phyloP scores from a whole-genome alignment of 2,888 invertebrate species.

The Crocallis elinguaria region DNA sequence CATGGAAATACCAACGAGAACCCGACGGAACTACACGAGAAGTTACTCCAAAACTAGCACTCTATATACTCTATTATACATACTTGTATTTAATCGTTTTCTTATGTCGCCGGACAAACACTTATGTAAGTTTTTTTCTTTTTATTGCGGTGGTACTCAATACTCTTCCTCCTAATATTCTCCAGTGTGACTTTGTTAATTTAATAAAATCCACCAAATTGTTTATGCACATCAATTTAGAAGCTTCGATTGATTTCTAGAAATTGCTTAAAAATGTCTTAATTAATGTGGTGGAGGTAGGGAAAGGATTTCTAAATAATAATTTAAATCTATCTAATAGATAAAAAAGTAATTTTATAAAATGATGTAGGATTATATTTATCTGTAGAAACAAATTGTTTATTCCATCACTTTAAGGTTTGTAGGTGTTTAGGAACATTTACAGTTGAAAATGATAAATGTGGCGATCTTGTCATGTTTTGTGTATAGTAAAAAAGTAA shows the following conservation, averaged over 20 bases:
- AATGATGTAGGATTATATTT: conserved; percentile 45
- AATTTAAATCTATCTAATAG: conserved; percentile 59
- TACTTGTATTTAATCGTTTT: conserved; percentile 35
- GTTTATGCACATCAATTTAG: conserved; percentile 28
- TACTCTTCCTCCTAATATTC: conserved; percentile 25
- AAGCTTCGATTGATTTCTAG: conserved; percentile 25
- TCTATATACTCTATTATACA: conserved; percentile 28
- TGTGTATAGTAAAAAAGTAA: conserved; percentile 50
- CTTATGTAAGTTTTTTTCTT: conserved; percentile 40
- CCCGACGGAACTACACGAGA: conserved; percentile 23
- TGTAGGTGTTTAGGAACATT: conserved; percentile 46
- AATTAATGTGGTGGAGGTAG: conserved; percentile 67
- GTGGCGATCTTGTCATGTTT: conserved; percentile 12
- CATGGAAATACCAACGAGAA: conserved; percentile 55
- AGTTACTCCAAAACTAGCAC: conserved; percentile 4
- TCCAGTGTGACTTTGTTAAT: conserved; percentile 1
- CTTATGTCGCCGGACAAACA: conserved; percentile 31
- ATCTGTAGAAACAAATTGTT: conserved; percentile 46
- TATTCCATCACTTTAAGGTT: conserved; percentile 33
- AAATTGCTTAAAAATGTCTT: conserved; percentile 43
- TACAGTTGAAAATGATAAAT: conserved; percentile 15
- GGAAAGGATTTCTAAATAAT: conserved; percentile 47
- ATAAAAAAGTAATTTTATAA: conserved; percentile 50
- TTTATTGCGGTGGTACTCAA: conserved; percentile 16
- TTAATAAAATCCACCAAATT: conserved; percentile 27